Base-by-base conservation (phyloP, 2,797 vertebrate genomes). In the Numenius phaeopus region DNA sequence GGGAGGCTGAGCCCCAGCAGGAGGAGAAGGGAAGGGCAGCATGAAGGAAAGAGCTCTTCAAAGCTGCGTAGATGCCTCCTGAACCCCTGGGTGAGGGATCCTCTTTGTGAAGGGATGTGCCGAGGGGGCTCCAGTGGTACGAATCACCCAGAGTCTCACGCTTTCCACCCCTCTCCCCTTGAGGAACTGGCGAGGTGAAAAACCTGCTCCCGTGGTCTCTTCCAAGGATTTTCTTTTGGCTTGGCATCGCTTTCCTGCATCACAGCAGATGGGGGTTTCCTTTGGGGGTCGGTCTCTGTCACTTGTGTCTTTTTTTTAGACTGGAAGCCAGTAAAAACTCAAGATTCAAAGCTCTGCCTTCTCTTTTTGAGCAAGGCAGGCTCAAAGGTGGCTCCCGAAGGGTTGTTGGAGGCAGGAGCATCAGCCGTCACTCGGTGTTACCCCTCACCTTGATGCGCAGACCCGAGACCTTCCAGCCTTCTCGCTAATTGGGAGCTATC, bases 61-160 rank as follows among this genome's bases (percentile, higher is more conserved):
- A 9, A 85, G 54, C 83, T 79, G 9, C 64, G 72, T 10, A 65
- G 40, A 49, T 83, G 22, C 66, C 22, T 84, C 16, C 1, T 30
- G 44, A 27, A 9, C 6, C 2, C 30, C 70, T 21, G 32, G 24
- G 30, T 18, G 57, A 55, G 34, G 58, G 46, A 26, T 14, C 9
- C 14, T 59, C 32, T 14, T 59, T 59, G 40, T 17, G 46, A 81
- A 78, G 32, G 24, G 44, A 59, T 69, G 54, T 88, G 62, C 54
- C 0, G 0, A 58, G 34, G 11, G 19, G 9, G 30, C 57, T 76
- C 34, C 46, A 6, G 42, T 29, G 59, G 6, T 34, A 29, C 0
- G 0, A 46, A 11, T 66, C 49, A n/a, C 26, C 20, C 2, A 1
- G 17, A 57, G 32, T 29, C 57, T 94, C 44, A 8, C 5, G 1